Evolutionary conservation across 1,140 invertebrate genomes (phyloP).

Genomic region (Armadillidium nasatum): DNA sequence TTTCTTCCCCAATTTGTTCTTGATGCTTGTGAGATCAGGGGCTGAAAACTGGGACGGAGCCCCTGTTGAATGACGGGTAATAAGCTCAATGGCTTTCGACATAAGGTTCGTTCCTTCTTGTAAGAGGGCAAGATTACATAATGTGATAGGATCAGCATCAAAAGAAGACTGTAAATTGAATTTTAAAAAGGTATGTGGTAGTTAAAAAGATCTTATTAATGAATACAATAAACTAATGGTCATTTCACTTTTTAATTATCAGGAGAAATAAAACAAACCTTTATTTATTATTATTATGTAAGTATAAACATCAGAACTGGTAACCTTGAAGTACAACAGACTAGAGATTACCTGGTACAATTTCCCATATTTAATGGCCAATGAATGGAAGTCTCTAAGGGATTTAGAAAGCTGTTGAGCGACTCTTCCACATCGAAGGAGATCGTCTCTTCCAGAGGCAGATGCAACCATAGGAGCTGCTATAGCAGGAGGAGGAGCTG

Average conservation of each 20-base stretch:
- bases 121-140: constrained; percentile 69
- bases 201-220: too few species aligned
- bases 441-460: constrained; percentile 65
- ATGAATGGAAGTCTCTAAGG: constrained; percentile 65
- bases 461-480: constrained; percentile 70
- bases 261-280: too few species aligned
- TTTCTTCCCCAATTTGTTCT: constrained; percentile 33
- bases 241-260: too few species aligned
- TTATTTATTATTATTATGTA: too few species aligned
- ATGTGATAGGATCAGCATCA: constrained; percentile 81
- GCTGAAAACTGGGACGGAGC: constrained; percentile 51
- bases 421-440: constrained; percentile 74
- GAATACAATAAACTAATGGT: too few species aligned
- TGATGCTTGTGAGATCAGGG: constrained; percentile 51
- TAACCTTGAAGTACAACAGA: too few species aligned
- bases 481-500: constrained; percentile 87
- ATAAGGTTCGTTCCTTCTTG: constrained; percentile 72
- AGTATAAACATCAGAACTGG: too few species aligned
- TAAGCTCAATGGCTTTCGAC: constrained; percentile 67
- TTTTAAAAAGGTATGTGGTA: too few species aligned
- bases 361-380: constrained; percentile 71
- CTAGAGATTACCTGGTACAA: constrained; percentile 57
- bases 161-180: constrained; percentile 77
- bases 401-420: constrained; percentile 74
- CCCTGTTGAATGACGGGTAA: constrained; percentile 53